Evolutionary conservation across 2,113 vertebrate genomes (phyloP).

Genomic region (Delphinapterus leucas): DNA sequence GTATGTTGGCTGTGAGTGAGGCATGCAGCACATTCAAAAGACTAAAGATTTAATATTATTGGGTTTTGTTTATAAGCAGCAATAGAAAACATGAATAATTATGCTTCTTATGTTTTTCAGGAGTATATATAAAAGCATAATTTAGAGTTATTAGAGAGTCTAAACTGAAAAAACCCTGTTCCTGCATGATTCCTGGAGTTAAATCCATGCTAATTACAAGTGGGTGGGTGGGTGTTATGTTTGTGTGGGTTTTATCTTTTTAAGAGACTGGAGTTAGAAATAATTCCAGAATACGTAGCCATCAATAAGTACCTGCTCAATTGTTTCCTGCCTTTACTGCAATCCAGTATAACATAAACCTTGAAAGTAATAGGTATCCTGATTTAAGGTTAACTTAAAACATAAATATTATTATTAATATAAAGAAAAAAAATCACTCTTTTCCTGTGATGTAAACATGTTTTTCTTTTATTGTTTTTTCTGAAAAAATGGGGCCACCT

Average conservation of each 20-base stretch:
- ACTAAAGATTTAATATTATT: neutral
- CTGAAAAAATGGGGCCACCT: neutral
- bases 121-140: neutral
- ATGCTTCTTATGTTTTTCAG: neutral
- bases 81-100: neutral
- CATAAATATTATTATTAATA: neutral
- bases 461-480: neutral
- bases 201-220: neutral
- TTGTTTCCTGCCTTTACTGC: neutral
- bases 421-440: neutral
- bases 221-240: neutral
- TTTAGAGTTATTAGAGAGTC: neutral
- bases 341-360: neutral
- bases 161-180: neutral
- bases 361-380: neutral
- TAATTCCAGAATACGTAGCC: neutral
- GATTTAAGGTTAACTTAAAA: neutral
- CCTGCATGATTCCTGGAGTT: neutral
- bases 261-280: neutral
- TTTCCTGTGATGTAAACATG: neutral
- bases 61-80: neutral
- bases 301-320: neutral
- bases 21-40: neutral
- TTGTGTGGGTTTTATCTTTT: neutral
- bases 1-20: neutral